Conservation (phyloP, 2,797 vertebrate genomes). For the Gastrophryne carolinensis region DNA sequence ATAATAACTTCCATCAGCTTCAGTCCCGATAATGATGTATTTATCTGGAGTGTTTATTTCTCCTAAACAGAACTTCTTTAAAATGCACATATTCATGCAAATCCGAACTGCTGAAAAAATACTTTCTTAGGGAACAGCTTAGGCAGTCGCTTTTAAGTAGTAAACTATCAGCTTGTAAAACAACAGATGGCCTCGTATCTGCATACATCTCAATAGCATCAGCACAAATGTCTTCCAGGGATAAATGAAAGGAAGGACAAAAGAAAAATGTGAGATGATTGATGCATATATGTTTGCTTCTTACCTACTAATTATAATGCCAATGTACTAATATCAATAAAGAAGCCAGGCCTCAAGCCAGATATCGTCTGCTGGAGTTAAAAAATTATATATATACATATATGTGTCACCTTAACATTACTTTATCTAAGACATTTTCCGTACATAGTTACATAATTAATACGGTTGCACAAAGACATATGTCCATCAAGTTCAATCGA, state of each 20-base stretch:
- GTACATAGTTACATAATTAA: too few species aligned
- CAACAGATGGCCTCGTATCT: constrained; percentile 31
- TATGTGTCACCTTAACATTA: too few species aligned
- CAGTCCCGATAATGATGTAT: not conserved
- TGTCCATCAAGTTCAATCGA: too few species aligned
- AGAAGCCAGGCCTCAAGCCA: too few species aligned
- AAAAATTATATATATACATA: too few species aligned
- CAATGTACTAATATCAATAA: too few species aligned
- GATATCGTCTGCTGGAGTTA: too few species aligned
- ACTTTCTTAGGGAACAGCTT: constrained; percentile 37
- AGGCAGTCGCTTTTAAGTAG: constrained; percentile 21
- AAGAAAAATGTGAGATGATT: constrained; percentile 31
- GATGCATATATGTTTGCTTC: not conserved
- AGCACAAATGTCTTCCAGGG: constrained; percentile 30
- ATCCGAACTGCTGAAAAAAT: constrained; percentile 31
- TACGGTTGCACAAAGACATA: too few species aligned
- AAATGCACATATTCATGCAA: constrained; percentile 26
- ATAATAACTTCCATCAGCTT: not conserved
- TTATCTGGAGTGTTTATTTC: constrained; percentile 4
- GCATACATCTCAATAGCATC: constrained; percentile 22
- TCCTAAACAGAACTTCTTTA: constrained; percentile 25
- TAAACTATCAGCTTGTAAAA: constrained; percentile 41
- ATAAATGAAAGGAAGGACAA: constrained; percentile 22
- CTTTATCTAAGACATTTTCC: too few species aligned
- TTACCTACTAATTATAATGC: not conserved